Conservation (phyloP, 2,797 vertebrate genomes). For the Cirrhinus mrigala region DNA sequence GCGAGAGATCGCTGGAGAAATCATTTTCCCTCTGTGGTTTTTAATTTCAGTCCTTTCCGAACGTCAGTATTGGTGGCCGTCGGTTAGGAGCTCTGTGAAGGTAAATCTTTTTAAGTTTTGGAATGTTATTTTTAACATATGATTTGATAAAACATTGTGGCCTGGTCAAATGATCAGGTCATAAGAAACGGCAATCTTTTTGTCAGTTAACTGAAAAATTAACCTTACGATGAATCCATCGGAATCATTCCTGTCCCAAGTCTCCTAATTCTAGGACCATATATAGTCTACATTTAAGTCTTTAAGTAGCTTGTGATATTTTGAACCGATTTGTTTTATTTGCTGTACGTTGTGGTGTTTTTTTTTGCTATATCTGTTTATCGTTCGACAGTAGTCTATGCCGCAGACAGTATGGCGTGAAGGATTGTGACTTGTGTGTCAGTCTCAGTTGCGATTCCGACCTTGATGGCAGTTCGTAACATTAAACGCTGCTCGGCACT, state of each 20-base stretch:
- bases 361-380: neutral
- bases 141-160: neutral
- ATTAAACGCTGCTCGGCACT: slow-evolving; percentile 13
- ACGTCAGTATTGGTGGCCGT: slow-evolving; percentile 77
- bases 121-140: slow-evolving; percentile 27
- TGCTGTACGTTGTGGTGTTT: neutral
- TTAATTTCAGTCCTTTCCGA: slow-evolving; percentile 80
- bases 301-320: neutral
- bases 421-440: slow-evolving; percentile 38
- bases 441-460: slow-evolving; percentile 40
- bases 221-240: slow-evolving; percentile 4
- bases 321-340: neutral
- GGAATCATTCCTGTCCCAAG: neutral
- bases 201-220: neutral
- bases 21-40: slow-evolving; percentile 73
- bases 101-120: slow-evolving; percentile 67
- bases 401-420: slow-evolving; percentile 21
- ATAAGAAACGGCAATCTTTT: slow-evolving; percentile 7
- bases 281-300: neutral
- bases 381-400: slow-evolving; percentile 1
- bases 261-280: neutral
- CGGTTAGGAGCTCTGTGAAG: slow-evolving; percentile 74
- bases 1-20: slow-evolving; percentile 57
- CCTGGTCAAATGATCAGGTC: slow-evolving; percentile 20
- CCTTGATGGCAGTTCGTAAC: slow-evolving; percentile 38